Percentiles rank a stretch among this genome's conserved stretches.
Evolutionary conservation across 2,113 vertebrate genomes (phyloP).

Genomic region (Crotophaga sulcirostris): DNA sequence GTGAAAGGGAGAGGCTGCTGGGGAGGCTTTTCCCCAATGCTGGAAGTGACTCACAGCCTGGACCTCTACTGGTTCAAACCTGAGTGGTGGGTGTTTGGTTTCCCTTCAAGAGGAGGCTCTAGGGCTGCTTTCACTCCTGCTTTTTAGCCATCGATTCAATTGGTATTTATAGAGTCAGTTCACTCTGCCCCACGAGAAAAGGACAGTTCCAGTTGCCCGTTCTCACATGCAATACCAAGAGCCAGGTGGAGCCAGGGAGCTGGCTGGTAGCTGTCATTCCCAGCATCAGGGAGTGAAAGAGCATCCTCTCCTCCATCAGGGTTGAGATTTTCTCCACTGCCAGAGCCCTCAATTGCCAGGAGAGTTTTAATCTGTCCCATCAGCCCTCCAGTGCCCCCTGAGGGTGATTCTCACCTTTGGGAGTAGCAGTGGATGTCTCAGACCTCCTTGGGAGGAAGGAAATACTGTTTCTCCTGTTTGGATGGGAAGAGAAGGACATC

Average conservation of each 20-base stretch:
- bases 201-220: neutral
- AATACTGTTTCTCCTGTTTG: neutral
- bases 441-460: neutral
- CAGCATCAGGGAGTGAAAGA: neutral
- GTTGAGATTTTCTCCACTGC: neutral
- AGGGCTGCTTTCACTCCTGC: neutral
- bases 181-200: neutral
- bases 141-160: neutral
- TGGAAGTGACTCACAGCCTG: neutral
- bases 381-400: too few species aligned
- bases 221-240: neutral
- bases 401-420: neutral
- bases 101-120: fast-evolving
- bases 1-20: neutral
- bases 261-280: neutral
- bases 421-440: neutral
- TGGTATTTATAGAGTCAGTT: neutral
- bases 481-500: neutral
- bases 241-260: neutral
- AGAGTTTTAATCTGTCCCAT: neutral
- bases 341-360: neutral
- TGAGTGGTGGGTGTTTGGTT: neutral
- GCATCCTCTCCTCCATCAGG: neutral
- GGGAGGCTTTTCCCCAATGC: neutral
- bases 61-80: neutral